A percentile compares a stretch with the other conserved stretches of the same genome.
These are phyloP conservation scores for Pipra filicauda DNA, from an alignment of 2,113 vertebrate species.

Conservation along the genomic window DNA sequence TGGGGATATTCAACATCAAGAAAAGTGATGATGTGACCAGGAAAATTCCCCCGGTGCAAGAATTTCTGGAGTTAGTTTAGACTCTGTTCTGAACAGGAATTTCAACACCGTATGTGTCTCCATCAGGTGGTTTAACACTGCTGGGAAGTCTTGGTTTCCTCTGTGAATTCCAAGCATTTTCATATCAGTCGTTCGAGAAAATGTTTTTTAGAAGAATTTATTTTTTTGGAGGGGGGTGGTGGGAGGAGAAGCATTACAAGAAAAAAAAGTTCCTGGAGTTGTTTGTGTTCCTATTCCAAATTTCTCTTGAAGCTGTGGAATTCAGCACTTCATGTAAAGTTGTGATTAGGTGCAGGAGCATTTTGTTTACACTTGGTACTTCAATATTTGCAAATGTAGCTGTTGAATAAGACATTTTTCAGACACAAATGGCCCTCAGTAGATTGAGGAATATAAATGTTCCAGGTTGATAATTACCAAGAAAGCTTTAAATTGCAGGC, in stretches of 20 bases:
- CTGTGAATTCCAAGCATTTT: background rate
- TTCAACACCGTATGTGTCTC: background rate
- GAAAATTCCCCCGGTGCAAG: background rate
- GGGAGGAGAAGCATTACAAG: background rate
- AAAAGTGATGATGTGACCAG: background rate
- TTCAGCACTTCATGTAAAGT: slow-evolving; percentile 25
- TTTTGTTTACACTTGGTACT: slow-evolving; percentile 47
- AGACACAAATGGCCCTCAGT: slow-evolving; percentile 31
- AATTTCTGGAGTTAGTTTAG: background rate
- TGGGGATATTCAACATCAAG: background rate
- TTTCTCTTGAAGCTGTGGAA: background rate
- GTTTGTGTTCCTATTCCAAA: background rate
- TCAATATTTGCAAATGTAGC: slow-evolving; percentile 53
- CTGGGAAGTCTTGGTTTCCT: background rate
- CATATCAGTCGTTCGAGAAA: background rate
- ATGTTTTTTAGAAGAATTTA: background rate
- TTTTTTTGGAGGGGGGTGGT: background rate
- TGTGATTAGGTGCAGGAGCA: background rate
- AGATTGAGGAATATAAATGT: slow-evolving; percentile 28
- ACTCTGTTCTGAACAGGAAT: background rate
- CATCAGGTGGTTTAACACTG: background rate
- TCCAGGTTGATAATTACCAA: slow-evolving; percentile 57
- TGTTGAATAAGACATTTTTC: background rate
- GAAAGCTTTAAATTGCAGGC: slow-evolving; percentile 33
- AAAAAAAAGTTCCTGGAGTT: background rate